These are phyloP conservation scores for Drosophila merina DNA, from an alignment of 2,888 invertebrate species.

Conservation along the genomic window DNA sequence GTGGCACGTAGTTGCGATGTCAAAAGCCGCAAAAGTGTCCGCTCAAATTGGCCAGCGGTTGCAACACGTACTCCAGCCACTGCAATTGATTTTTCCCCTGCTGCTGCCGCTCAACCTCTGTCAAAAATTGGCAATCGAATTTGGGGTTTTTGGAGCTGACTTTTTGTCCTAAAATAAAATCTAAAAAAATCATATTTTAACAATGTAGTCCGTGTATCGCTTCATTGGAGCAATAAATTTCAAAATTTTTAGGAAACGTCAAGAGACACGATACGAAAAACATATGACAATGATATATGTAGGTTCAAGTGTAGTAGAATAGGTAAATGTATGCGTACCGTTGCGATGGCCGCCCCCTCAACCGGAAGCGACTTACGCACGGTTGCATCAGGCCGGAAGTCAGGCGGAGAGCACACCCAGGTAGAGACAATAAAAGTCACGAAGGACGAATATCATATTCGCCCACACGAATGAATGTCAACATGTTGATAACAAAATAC, in stretches of 20 bases:
- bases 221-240: conserved; percentile 76
- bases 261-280: conserved; percentile 53
- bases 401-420: conserved; percentile 26
- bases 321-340: conserved; percentile 27
- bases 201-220: conserved; percentile 35
- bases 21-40: conserved; percentile 66
- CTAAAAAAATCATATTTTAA: conserved; percentile 54
- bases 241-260: conserved; percentile 54
- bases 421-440: conserved; percentile 23
- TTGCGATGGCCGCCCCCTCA: conserved; percentile 39
- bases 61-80: conserved; percentile 65
- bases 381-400: conserved; percentile 74
- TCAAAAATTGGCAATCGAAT: conserved; percentile 20
- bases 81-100: conserved; percentile 69
- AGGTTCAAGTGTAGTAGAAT: conserved; percentile 1
- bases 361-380: conserved; percentile 75
- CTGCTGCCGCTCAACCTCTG: conserved; percentile 13
- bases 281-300: conserved; percentile 70
- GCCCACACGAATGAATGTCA: conserved; percentile 63
- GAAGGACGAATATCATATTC: neutral
- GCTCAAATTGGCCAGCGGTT: conserved; percentile 58
- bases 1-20: conserved; percentile 63
- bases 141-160: neutral
- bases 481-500: conserved; percentile 75
- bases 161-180: conserved; percentile 26